Evolutionary conservation across 2,113 vertebrate species (phyloP).

Genomic region (Hepsetus odoe): DNA sequence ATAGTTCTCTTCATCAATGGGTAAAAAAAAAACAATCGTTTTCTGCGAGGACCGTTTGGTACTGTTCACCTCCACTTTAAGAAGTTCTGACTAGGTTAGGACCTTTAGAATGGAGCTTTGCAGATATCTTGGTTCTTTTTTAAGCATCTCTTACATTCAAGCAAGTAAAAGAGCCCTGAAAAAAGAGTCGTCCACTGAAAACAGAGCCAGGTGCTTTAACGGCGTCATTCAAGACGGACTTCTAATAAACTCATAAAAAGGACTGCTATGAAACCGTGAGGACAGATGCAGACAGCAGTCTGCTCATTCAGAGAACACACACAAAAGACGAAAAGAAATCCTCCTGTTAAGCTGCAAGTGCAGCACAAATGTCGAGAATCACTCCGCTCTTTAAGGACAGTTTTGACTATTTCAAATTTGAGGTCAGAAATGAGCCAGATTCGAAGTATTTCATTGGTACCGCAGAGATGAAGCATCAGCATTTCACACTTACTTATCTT

Average conservation of each 20-base stretch:
- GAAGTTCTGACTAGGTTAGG: too few relatives aligned
- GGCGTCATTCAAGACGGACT: background rate
- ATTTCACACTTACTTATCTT: slow-evolving; percentile 85
- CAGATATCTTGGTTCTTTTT: too few relatives aligned
- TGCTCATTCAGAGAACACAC: background rate
- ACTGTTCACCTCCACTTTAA: too few relatives aligned
- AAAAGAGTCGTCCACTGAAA: background rate
- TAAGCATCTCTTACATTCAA: background rate
- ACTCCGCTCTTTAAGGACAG: background rate
- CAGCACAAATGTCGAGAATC: background rate
- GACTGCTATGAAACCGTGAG: background rate
- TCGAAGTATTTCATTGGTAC: too few relatives aligned
- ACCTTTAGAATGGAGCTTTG: too few relatives aligned
- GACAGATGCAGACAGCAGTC: background rate
- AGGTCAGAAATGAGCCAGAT: too few relatives aligned
- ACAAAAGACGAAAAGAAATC: background rate
- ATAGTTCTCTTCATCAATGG: too few relatives aligned
- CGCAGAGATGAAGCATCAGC: background rate
- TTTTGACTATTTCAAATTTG: too few relatives aligned
- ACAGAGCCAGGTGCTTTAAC: background rate
- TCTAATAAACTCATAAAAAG: background rate
- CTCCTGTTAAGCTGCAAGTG: background rate
- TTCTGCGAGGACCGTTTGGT: too few relatives aligned
- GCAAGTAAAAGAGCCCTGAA: background rate
- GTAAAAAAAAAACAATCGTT: too few relatives aligned